These are phyloP conservation scores for Crotalus viridis DNA, from an alignment of 2,113 vertebrate species.

Conservation along the genomic window DNA sequence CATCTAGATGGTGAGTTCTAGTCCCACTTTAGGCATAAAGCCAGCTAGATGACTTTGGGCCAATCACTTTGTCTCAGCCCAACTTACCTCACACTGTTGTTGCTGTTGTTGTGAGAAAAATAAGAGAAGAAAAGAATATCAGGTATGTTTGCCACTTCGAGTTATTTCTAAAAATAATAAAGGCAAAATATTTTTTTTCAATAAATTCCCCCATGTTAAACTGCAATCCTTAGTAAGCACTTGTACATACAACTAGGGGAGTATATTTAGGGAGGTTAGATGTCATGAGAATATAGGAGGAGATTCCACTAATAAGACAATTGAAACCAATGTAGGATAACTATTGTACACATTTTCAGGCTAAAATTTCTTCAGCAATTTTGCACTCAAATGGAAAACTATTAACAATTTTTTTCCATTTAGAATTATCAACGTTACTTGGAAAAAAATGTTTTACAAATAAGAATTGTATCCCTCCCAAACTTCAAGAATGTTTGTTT, in stretches of 20 bases:
- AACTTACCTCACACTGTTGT: too few species aligned
- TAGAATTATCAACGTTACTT: neutral
- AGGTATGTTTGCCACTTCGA: neutral
- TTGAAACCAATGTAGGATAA: neutral
- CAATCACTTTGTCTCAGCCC: too few species aligned
- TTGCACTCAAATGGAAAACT: neutral
- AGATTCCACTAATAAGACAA: too few species aligned
- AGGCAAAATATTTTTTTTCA: neutral
- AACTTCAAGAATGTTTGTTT: slow-evolving; percentile 11
- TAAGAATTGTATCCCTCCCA: neutral
- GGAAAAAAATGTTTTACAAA: neutral
- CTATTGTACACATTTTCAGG: neutral
- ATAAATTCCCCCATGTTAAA: neutral
- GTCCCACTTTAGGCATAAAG: too few species aligned
- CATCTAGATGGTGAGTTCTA: too few species aligned
- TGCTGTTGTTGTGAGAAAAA: too few species aligned
- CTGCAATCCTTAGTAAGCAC: neutral
- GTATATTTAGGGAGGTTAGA: neutral
- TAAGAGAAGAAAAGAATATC: too few species aligned
- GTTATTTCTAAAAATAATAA: neutral
- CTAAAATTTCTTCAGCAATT: neutral
- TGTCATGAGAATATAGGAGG: neutral
- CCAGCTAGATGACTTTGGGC: too few species aligned
- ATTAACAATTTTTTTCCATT: neutral
- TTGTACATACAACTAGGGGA: neutral